Base-by-base conservation (phyloP, 2,797 vertebrate species). In the Clarias platycephalus region DNA sequence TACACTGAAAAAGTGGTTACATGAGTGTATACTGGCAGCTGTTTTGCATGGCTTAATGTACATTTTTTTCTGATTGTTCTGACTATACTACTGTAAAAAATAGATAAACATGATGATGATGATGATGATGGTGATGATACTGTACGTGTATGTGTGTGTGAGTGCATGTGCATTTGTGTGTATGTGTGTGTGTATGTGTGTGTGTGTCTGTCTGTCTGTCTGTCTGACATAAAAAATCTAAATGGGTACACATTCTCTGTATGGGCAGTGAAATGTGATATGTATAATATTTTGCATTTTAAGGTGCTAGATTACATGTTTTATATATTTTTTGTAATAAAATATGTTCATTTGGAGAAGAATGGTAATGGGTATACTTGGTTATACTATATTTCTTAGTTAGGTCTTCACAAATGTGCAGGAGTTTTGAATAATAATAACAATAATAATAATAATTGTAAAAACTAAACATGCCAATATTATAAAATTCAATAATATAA, bases 271-370 rank as follows among this genome's bases (percentile, higher is more conserved):
- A 86, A 76, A 77, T 77, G 55, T 77, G 55, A 34, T 87, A 67
- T 88, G 84, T 88, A 84, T 77, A 84, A 66, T 83, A 85, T 64
- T 86, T 86, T 75, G 86, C 67, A 80, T 86, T 85, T n/a, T 82
- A 81, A 84, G 26, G 66, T 86, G 72, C 82, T 85, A 84, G 75
- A 86, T 84, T 81, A 37, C 63, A 82, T 84, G 83, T 91, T 90
- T 88, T 90, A 84, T 91, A 85, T 88, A 78, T 89, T 86, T 80
- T 87, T 91, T 89, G 75, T 67, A 85, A 88, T 86, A 87, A 88
- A 89, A 87, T 79, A 18, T 64, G 63, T 58, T 86, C 55, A 87
- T 83, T 86, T 85, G 86, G 31, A 83, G 31, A 72, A 66, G 74
- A 58, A 8, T 26, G 20, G 4, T 8, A 34, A 72, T 62, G 57